A percentile compares a stretch with the other conserved stretches of the same genome.
phyloP scores from a whole-genome alignment of 2,113 vertebrate species.

The Corydoras sp. region DNA sequence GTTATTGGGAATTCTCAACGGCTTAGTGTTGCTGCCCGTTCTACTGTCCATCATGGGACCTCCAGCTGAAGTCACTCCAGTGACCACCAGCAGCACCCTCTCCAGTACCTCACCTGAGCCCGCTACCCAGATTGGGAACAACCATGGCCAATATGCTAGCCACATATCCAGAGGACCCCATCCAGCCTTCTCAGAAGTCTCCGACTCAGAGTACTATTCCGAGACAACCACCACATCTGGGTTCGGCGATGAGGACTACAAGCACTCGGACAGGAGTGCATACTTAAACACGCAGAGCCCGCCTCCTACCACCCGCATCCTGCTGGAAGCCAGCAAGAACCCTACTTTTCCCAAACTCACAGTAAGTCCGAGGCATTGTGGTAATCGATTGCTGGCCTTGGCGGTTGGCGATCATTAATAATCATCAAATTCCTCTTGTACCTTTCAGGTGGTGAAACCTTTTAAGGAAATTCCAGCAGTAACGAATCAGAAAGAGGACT shows the following conservation, averaged over 20 bases:
- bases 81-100: slow-evolving; percentile 57
- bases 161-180: slow-evolving; percentile 55
- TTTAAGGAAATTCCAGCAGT: slow-evolving; percentile 64
- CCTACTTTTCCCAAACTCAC: slow-evolving; percentile 75
- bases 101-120: slow-evolving; percentile 63
- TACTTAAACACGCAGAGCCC: slow-evolving; percentile 57
- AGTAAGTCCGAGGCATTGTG: slow-evolving; percentile 45
- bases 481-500: slow-evolving; percentile 46
- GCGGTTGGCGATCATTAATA: too few species aligned
- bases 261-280: slow-evolving; percentile 59
- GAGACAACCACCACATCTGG: slow-evolving; percentile 75
- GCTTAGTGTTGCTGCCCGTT: slow-evolving; percentile 88
- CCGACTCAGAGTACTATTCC: slow-evolving; percentile 72
- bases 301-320: slow-evolving; percentile 63
- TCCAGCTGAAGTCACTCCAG: slow-evolving; percentile 75
- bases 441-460: slow-evolving; percentile 73
- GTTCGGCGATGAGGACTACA: slow-evolving; percentile 62
- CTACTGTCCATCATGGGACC: slow-evolving; percentile 89
- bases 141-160: slow-evolving; percentile 69
- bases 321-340: slow-evolving; percentile 78
- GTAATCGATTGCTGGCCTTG: too few species aligned
- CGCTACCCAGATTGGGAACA: slow-evolving; percentile 62
- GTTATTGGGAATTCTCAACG: slow-evolving; percentile 86
- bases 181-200: slow-evolving; percentile 69
- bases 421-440: neutral